Evolutionary conservation across 2,888 invertebrate genomes (phyloP).

Genomic region (Lapara coniferarum): DNA sequence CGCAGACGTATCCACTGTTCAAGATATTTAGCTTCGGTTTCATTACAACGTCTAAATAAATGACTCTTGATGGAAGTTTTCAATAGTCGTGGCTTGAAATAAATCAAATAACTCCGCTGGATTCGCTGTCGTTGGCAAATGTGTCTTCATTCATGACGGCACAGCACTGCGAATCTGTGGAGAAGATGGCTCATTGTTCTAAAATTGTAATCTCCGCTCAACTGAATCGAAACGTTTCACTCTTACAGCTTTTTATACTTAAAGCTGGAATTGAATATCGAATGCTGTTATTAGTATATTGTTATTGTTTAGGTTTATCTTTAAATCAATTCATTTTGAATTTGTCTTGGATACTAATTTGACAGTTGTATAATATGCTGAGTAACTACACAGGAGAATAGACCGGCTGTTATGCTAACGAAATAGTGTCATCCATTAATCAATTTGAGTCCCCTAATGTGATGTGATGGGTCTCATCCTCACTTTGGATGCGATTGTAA

Average conservation of each 20-base stretch:
- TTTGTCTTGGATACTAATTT: neutral
- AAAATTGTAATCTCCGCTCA: constrained; percentile 11
- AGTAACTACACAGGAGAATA: neutral
- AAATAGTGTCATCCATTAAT: neutral
- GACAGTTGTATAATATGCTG: too few species aligned
- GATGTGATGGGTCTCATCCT: neutral
- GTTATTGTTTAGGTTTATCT: neutral
- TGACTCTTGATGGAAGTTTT: constrained; percentile 66
- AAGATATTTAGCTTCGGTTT: constrained; percentile 48
- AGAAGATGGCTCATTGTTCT: constrained; percentile 40
- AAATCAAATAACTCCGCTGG: constrained; percentile 77
- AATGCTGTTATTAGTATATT: neutral
- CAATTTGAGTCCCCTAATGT: constrained; percentile 1
- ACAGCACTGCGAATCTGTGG: constrained; percentile 55
- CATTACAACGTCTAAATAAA: constrained; percentile 66
- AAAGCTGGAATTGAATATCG: too few species aligned
- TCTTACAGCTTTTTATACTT: neutral
- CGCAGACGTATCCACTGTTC: constrained; percentile 45
- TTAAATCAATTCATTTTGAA: neutral
- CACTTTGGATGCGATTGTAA: neutral
- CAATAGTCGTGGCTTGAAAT: constrained; percentile 71
- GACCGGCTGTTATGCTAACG: neutral
- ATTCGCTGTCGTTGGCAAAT: constrained; percentile 78
- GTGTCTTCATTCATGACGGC: constrained; percentile 80
- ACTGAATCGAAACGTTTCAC: neutral